Base-by-base conservation (phyloP, 2,797 vertebrate genomes). In the Manis crassicaudata region DNA sequence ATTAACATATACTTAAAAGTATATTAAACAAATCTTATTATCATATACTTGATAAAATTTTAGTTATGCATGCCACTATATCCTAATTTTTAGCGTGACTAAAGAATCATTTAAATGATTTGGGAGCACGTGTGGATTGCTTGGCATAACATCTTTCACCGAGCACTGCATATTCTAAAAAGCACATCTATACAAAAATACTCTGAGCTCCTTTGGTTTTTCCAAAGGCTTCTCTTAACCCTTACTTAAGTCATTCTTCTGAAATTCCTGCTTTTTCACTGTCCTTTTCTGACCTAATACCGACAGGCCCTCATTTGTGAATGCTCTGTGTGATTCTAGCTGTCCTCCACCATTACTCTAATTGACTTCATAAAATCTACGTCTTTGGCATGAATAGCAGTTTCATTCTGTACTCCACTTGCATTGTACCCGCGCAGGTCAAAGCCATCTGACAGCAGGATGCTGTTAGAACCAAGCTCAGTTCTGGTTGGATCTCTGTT, bases 171-270 rank as follows among this genome's bases (percentile, higher is more conserved):
- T 76, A 63, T 95, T 72, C 40, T 32, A 43, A 40, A 95, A 65
- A 80, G 52, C 75, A 60, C 29, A 60, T 32, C 75, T 25, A 8
- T 76, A 68, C 46, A 56, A 75, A 92, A 90, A 68, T 60, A 67
- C 32, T 90, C 46, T 56, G 46, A n/a, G 32, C 6, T 58, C n/a
- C 70, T 87, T 72, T 82, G 14, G 25, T 75, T 87, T 92, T 67
- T 52, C 63, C 58, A 73, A 94, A 58, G 32, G 1, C 80, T 87
- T 96, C 85, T 67, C 70, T 68, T 62, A 70, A 32, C 43, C 56
- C 37, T 93, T 65, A 58, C 46, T 93, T 82, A 86, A 77, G 54
- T 87, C 70, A 70, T 76, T 88, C 63, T 63, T 83, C 40, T 21
- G 50, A 68, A 79, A 68, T 27, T 73, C 40, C 54, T 92, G 37